Evolutionary conservation across 1,140 invertebrate genomes (phyloP), one percentile per base, ranked within the genome.

Genomic region (Drosophila quadrilineata): DNA sequence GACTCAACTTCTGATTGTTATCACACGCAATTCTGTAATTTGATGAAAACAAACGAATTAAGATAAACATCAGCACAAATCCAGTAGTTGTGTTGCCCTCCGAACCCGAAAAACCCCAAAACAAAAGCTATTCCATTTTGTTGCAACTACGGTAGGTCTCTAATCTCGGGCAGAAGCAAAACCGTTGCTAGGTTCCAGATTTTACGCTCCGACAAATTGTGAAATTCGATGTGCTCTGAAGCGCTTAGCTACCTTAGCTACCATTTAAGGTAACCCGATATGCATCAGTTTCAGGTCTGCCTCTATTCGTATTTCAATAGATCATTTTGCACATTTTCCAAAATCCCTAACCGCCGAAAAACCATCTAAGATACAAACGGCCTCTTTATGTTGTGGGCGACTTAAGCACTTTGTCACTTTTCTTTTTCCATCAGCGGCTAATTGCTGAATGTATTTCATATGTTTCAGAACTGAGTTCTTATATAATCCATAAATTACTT

Each of bases 11-110:
- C 24, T 50, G 82, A 87, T 87, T 87, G 76, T 87, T 87, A 87
- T 87, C 82, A 67, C 82, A 82, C 76, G 82, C 75, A 87, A 87
- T 87, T 86, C 86, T 87, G 82, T 87, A 87, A 87, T 87, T 84
- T 87, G 82, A 87, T 87, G 82, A 87, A 87, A 82, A 87, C 82
- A 87, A 87, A 87, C 76, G 82, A 87, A 82, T 87, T 87, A 87
- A 82, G 76, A 86, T 86, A 86, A 70, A 65, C 68, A 86, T 84
- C 79, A n/a, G 54, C 57, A 45, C 14, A 58, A 76, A 77, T 77
- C 59, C 77, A 62, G 72, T 82, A 77, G 68, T 63, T 64, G 9
- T n/a, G n/a, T n/a, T n/a, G n/a, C n/a, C n/a, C n/a, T n/a, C n/a
- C n/a, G n/a, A n/a, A 16, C 21, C 40, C 43, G 41, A 8, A 10